Evolutionary conservation across 1,140 invertebrate genomes (phyloP).

Genomic region (Augochlora pura): DNA sequence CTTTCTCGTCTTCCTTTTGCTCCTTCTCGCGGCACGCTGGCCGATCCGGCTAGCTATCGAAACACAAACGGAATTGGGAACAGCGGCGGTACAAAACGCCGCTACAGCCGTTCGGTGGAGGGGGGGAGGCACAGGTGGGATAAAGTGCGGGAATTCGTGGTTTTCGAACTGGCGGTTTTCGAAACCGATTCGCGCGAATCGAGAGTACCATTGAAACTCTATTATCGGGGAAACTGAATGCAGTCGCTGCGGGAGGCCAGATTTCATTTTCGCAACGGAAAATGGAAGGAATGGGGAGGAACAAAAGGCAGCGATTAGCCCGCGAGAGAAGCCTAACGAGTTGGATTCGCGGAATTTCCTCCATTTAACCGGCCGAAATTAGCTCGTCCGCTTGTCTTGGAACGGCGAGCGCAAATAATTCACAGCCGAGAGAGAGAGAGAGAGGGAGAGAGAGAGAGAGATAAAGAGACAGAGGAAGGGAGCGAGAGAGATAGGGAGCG

Average conservation of each 20-base stretch:
- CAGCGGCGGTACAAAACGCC: no score
- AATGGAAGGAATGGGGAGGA: conserved; percentile 8
- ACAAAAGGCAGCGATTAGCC: background rate
- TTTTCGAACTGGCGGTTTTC: no score
- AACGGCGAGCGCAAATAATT: conserved; percentile 33
- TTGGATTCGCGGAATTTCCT: conserved; percentile 39
- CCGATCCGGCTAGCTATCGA: background rate
- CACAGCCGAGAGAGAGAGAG: background rate
- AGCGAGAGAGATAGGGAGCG: background rate
- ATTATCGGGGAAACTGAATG: no score
- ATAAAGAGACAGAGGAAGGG: background rate
- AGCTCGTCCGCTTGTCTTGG: conserved; percentile 40
- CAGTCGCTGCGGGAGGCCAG: no score
- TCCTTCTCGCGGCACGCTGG: background rate
- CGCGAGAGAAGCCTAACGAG: conserved; percentile 14
- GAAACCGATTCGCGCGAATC: no score
- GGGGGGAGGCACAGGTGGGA: no score
- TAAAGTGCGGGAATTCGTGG: no score
- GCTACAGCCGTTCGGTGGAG: no score
- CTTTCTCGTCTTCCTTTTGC: conserved; percentile 21
- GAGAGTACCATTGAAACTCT: no score
- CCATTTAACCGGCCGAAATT: conserved; percentile 44
- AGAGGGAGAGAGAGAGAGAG: background rate
- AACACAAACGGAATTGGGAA: background rate
- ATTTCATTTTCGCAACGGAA: background rate